Percentiles rank a stretch among this genome's conserved stretches.
Conservation (phyloP, 2,888 invertebrate genomes). For the Diaprepes abbreviatus region DNA sequence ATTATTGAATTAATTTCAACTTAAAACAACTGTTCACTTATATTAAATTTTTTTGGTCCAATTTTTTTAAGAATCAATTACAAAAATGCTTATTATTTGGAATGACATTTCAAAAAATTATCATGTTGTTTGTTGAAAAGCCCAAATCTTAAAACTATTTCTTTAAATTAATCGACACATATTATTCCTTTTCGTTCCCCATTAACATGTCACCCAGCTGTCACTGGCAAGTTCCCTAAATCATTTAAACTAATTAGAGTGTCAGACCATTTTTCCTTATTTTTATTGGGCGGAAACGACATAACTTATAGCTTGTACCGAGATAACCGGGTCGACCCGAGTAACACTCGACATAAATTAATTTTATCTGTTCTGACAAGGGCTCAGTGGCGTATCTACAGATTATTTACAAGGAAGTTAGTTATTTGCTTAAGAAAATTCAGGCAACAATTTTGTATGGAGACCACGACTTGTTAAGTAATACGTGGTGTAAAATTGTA, state of each 20-base stretch:
- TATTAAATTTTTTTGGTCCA: too few relatives aligned
- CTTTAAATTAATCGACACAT: conserved; percentile 10
- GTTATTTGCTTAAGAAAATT: too few relatives aligned
- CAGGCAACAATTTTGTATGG: too few relatives aligned
- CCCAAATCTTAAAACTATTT: not conserved
- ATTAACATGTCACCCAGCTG: conserved; percentile 42
- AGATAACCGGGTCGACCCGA: conserved; percentile 34
- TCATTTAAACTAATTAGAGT: conserved; percentile 47
- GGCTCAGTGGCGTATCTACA: not conserved
- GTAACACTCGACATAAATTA: conserved; percentile 45
- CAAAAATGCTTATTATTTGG: too few relatives aligned
- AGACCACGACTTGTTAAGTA: too few relatives aligned
- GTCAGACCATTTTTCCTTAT: conserved; percentile 44
- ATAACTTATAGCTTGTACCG: conserved; percentile 45
- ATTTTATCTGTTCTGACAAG: conserved; percentile 35
- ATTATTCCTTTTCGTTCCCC: conserved; percentile 13
- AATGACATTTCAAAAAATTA: too few relatives aligned
- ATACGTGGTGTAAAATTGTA: too few relatives aligned
- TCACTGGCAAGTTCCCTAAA: conserved; percentile 36
- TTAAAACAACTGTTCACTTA: too few relatives aligned
- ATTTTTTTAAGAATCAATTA: too few relatives aligned
- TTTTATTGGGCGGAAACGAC: conserved; percentile 48
- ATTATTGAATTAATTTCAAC: too few relatives aligned
- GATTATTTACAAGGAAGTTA: not conserved
- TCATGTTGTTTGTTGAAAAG: too few relatives aligned